These are phyloP conservation scores for Xenopus tropicalis DNA, from an alignment of 2,113 vertebrate genomes.

Conservation along the genomic window UCB_Xtro_10.0 CM004447.2:141193501-141194000, in stretches of 20 bases:
- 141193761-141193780: slow-evolving; percentile 77
- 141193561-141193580: no score
- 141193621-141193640: no score
- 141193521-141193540: no score
- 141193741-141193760: slow-evolving; percentile 68
- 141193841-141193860: slow-evolving; percentile 49
- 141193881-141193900: slow-evolving; percentile 28
- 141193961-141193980: slow-evolving; percentile 22
- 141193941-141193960: slow-evolving; percentile 28
- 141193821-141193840: slow-evolving; percentile 60
- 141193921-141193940: slow-evolving; percentile 8
- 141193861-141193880: slow-evolving; percentile 50
- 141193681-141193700: not conserved
- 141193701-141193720: slow-evolving; percentile 44
- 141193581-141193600: no score
- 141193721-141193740: slow-evolving; percentile 68
- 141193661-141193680: no score
- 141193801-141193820: slow-evolving; percentile 63
- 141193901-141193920: slow-evolving; percentile 37
- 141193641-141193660: no score
- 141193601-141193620: no score
- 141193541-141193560: no score
- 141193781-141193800: slow-evolving; percentile 71
- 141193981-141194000: slow-evolving; percentile 9
- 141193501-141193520: no score